A percentile compares a stretch with the other conserved stretches of the same genome.
Evolutionary conservation across 2,113 vertebrate genomes (phyloP).

Genomic region (Raphicerus campestris): DNA sequence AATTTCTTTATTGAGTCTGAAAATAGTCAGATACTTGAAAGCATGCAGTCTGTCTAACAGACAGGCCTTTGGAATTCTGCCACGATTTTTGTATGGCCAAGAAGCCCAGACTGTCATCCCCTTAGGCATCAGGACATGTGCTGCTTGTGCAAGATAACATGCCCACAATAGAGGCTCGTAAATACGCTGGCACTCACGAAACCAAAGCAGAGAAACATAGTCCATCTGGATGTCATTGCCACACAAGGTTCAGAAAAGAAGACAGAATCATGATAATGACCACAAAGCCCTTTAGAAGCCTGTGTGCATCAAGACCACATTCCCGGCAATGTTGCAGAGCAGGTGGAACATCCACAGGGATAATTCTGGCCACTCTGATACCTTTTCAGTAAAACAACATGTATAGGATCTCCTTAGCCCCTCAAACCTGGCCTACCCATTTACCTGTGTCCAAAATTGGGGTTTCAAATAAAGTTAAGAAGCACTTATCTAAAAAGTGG

Average conservation of each 20-base stretch:
- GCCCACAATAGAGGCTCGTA: not conserved
- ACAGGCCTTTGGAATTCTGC: not conserved
- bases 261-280: not conserved
- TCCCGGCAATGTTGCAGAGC: not conserved
- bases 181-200: not conserved
- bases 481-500: not conserved
- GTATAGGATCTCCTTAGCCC: not conserved
- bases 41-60: not conserved
- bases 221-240: not conserved
- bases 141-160: not conserved
- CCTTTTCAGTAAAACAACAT: not conserved
- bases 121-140: not conserved
- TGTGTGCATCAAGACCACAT: not conserved
- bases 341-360: accelerated
- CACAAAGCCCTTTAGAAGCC: not conserved
- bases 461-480: not conserved
- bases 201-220: not conserved
- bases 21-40: constrained; percentile 4
- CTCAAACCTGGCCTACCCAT: not conserved
- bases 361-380: too few relatives aligned
- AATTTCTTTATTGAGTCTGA: not conserved
- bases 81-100: not conserved
- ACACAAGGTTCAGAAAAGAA: not conserved
- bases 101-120: not conserved
- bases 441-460: not conserved